These are phyloP conservation scores for Ceyx margarethae DNA, from an alignment of 2,113 vertebrate genomes.

Conservation along the genomic window DNA sequence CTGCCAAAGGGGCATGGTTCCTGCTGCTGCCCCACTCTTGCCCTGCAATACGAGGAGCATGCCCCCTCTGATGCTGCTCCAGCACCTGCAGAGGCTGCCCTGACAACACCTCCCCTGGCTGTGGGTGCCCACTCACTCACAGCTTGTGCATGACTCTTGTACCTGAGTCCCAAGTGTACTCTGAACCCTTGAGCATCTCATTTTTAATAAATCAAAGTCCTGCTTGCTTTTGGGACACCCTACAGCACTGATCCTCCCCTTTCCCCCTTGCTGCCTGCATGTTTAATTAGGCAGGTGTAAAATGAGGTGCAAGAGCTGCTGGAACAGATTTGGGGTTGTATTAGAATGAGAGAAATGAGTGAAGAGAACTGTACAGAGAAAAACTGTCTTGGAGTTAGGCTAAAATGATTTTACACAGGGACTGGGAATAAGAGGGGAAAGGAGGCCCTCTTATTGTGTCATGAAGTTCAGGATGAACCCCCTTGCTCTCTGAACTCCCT, in stretches of 20 bases:
- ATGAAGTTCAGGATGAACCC: no score
- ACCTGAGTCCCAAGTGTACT: rapidly evolving
- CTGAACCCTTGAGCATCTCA: not conserved
- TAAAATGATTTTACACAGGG: no score
- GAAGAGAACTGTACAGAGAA: no score
- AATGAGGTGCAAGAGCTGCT: no score
- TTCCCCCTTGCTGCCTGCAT: not conserved
- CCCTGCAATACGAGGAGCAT: not conserved
- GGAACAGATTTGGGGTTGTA: no score
- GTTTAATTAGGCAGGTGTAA: not conserved
- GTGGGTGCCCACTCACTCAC: rapidly evolving
- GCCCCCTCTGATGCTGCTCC: not conserved
- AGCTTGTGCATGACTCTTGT: rapidly evolving
- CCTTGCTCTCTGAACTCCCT: no score
- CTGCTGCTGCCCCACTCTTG: not conserved
- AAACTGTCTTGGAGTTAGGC: no score
- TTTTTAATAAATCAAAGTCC: not conserved
- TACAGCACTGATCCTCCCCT: rapidly evolving
- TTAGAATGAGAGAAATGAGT: no score
- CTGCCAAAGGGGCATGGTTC: not conserved
- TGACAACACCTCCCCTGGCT: rapidly evolving
- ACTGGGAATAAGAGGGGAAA: no score
- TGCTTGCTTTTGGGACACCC: not conserved
- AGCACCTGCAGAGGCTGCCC: not conserved
- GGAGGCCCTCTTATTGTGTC: no score